Evolutionary conservation across 2,113 vertebrate genomes (phyloP), one percentile per base, ranked within the genome.

Genomic region (Heterotis niloticus): DNA sequence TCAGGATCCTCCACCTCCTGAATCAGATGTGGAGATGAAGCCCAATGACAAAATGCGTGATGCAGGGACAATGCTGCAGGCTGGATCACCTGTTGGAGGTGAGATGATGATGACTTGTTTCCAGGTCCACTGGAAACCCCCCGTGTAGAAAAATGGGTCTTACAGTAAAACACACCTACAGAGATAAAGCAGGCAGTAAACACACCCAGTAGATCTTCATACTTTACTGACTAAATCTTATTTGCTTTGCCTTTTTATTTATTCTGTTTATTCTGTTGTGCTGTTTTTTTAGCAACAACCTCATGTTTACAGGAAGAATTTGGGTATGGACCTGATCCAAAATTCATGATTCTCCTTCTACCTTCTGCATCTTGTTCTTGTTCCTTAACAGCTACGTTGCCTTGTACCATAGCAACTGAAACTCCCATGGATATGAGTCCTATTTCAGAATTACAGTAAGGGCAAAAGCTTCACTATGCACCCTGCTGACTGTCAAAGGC

Each of bases 131-230:
- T 89, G 71, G 80, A 94, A 69, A 87, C 83, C 83, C 91, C 95
- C 73, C 86, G 92, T 84, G 95, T 94, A 0, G 90, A 87, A 85
- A 95, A 98, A 87, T 99, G 98, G 85, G 94, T 84, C 88, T 94
- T 97, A 88, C 98, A 99, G 90, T 96, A 99, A 89, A 99, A 99
- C 89, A 94, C 97, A 75, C 90, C 97, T 99, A 83, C 12, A 76
- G 82, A 70, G 79, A 73, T 66, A 85, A 81, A 82, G 11, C 7
- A 84, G 69, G 64, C 16, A 77, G 23, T 23, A n/a, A 20, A 23
- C 4, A 66, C 18, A 66, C 18, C 10, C 18, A 0, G 23, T 12
- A 23, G 64, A 20, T 12, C 23, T 23, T 23, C 23, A 23, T 14
- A 62, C 60, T 17, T 14, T 20, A 62, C 60, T 62, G 60, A 62